Evolutionary conservation across 30 jellyfish, hydroid and myxozoan species (phyloP), one percentile per base, ranked within the genome.

Genomic region (Clytia hemisphaerica): DNA sequence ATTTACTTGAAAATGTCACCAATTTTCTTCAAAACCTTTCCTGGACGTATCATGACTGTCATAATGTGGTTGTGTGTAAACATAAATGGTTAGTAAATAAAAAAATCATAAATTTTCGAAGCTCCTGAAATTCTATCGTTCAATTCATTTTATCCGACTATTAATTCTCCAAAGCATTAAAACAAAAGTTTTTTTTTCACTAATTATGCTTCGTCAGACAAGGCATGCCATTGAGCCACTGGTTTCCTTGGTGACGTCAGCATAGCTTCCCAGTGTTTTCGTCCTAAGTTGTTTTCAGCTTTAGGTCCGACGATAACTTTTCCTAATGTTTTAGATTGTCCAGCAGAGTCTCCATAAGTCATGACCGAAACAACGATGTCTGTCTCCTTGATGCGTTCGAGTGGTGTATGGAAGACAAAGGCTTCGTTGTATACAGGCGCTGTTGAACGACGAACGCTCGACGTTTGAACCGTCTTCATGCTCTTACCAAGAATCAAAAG

Each of bases 231-330:
- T 45, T 85, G 95, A 4, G 95, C 95, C 16, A 85, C 79, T 16
- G 95, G 95, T 66, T 58, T 77, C 45, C 95, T 78, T 4, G 95
- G 83, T 27, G 95, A 60, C 1, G 69, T 27, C 78, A 85, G 59
- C 93, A 77, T 77, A 3, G 95, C 89, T 62, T 77, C 93, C 95
- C 95, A 85, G 58, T 85, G 95, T 62, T 85, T 85, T 16, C 95
- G 76, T 40, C 95, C 95, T 1, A 85, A 78, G 35, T 77, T 85
- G 16, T 83, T 36, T 12, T 79, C 95, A 12, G 93, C 45, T 14
- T 78, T 54, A 4, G 82, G 83, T 46, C 95, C 95, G 63, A 76
- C 84, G 55, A 73, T 59, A 47, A 85, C 66, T 38, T 66, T 45
- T 2, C 95, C 93, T 1, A 85, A 53, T 49, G 58, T 19, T 58